Evolutionary conservation across 2,888 invertebrate species (phyloP), one percentile per base, ranked within the genome.

Genomic region (Cheilosia vulpina): DNA sequence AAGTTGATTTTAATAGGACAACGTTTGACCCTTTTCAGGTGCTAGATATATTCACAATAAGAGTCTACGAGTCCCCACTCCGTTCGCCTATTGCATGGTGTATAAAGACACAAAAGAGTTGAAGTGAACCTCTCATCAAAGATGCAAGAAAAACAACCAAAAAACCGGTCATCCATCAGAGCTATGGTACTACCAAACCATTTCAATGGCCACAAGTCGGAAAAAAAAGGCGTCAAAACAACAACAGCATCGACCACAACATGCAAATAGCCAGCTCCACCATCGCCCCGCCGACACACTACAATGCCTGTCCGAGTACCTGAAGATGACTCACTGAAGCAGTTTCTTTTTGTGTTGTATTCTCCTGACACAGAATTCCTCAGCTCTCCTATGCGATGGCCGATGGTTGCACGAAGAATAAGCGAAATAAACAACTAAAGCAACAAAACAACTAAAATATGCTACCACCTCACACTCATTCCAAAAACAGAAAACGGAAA

Each of bases 291-390:
- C 17, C 77, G 41, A 9, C 63, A 21, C 65, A 41, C 57, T 57
- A 31, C 72, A 60, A 52, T 50, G 17, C n/a, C 45, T 57, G 58
- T 57, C 34, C 27, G n/a, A 27, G 24, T 34, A 58, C 63, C 17
- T 53, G 52, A 31, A 21, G 19, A 31, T 85, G 76, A 76, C 72
- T 72, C 78, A 87, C 68, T 55, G 66, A 15, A 21, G 58, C 38
- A 38, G n/a, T 34, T 65, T 50, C 13, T 38, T 38, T 38, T 13
- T 13, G 13, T 38, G 13, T 62, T 52, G 58, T 80, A 47, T 63
- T 53, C 53, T 80, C 66, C 76, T 50, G 65, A 76, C 71, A 76
- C 60, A 76, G 55, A 68, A 82, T 66, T 72, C 60, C 55, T 65
- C 15, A 19, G 27, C 65, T 55, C 58, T 45, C 11, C 52, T 45